Evolutionary conservation across 2,797 vertebrate species (phyloP).

Genomic region (Furcifer pardalis): DNA sequence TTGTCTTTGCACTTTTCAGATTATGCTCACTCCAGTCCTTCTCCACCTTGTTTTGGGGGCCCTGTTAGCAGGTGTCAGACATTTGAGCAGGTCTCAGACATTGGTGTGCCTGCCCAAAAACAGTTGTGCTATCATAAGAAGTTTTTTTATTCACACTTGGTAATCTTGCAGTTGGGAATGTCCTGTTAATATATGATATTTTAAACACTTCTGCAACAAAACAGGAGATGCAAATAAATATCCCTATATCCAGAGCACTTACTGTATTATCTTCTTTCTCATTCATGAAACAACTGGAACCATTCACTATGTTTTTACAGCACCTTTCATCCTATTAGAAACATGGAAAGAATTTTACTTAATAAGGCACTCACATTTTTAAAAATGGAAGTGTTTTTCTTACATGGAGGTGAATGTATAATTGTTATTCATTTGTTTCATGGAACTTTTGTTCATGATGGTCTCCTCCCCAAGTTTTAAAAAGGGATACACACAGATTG

Average conservation of each 20-base stretch:
- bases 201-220: background rate
- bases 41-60: too few species aligned
- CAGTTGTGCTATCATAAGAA: too few species aligned
- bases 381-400: background rate
- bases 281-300: slow-evolving; percentile 18
- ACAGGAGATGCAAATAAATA: background rate
- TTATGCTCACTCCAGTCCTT: too few species aligned
- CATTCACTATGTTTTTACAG: slow-evolving; percentile 37
- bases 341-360: background rate
- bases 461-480: background rate
- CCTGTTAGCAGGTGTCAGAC: too few species aligned
- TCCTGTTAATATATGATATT: background rate
- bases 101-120: too few species aligned
- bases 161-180: too few species aligned
- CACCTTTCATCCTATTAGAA: slow-evolving; percentile 47
- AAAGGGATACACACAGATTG: background rate
- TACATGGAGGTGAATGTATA: background rate
- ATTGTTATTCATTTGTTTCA: background rate
- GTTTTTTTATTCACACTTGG: too few species aligned
- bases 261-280: slow-evolving; percentile 16
- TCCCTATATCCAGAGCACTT: slow-evolving; percentile 10
- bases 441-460: background rate
- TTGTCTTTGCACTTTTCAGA: too few species aligned
- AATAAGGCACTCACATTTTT: background rate
- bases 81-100: too few species aligned